A percentile compares a stretch with the other conserved stretches of the same genome.
phyloP scores from a whole-genome alignment of 2,113 vertebrate genomes.

The Malaclemys terrapin region DNA sequence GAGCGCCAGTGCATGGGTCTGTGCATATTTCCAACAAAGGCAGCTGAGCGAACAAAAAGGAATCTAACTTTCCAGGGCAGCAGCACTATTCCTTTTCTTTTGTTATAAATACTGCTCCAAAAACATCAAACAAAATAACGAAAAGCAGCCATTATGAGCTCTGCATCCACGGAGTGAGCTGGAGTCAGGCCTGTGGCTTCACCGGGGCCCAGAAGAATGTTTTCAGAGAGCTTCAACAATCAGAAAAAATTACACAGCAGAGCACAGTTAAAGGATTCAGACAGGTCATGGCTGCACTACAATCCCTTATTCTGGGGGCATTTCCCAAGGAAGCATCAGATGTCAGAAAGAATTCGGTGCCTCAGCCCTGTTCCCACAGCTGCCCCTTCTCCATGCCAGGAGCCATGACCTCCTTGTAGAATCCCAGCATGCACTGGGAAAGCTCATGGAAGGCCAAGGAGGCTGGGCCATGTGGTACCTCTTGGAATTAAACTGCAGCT shows the following conservation, averaged over 20 bases:
- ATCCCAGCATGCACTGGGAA: not conserved
- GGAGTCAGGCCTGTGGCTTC: fast-evolving
- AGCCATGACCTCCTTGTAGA: not conserved
- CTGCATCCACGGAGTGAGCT: fast-evolving
- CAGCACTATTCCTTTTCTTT: slow-evolving; percentile 27
- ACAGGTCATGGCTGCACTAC: not conserved
- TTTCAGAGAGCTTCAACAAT: not conserved
- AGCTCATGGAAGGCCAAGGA: not conserved
- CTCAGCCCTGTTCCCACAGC: not conserved
- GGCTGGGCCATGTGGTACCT: not conserved
- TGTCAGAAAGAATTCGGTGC: not conserved
- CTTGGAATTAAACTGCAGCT: not conserved
- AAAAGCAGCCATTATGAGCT: slow-evolving; percentile 47
- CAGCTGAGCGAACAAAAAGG: not conserved
- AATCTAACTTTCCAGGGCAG: slow-evolving; percentile 57
- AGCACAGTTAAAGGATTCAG: not conserved
- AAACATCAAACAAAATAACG: slow-evolving; percentile 51
- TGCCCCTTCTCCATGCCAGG: not conserved
- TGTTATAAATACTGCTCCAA: slow-evolving; percentile 57
- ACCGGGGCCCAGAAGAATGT: not conserved
- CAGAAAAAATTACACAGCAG: not conserved
- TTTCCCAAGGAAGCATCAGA: not conserved
- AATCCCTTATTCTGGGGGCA: not conserved
- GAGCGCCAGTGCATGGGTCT: not conserved
- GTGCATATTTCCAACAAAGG: slow-evolving; percentile 18